Percentiles rank a stretch among this genome's conserved stretches.
phyloP scores from a whole-genome alignment of 2,113 vertebrate genomes.

The Bubo bubo region DNA sequence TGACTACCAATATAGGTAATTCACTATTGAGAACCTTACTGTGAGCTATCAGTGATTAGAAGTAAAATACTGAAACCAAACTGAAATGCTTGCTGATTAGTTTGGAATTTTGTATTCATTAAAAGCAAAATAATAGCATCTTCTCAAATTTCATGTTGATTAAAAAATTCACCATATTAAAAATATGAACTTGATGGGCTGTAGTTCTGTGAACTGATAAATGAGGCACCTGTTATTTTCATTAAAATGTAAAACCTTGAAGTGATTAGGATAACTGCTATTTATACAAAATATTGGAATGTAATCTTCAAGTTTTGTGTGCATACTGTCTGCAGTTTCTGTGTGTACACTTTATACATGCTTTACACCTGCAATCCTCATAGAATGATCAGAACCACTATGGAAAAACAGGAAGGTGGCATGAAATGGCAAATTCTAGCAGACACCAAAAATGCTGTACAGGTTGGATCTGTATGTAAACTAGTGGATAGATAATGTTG shows the following conservation, averaged over 20 bases:
- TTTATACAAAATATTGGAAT: neutral
- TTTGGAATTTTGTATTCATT: neutral
- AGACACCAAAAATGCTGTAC: neutral
- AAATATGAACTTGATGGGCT: neutral
- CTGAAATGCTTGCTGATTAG: neutral
- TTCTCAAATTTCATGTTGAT: neutral
- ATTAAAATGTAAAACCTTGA: neutral
- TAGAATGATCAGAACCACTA: neutral
- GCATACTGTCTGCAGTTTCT: neutral
- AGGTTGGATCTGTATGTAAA: neutral
- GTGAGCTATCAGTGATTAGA: neutral
- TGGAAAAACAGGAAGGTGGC: neutral
- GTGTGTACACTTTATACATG: neutral
- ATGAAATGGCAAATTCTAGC: neutral
- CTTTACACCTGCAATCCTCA: neutral
- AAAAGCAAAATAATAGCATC: neutral
- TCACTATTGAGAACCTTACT: neutral
- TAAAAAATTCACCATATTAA: neutral
- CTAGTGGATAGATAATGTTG: neutral
- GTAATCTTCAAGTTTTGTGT: neutral
- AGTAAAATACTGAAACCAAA: neutral
- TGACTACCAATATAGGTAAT: neutral
- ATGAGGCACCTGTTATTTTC: neutral
- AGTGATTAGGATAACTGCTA: neutral
- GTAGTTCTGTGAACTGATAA: neutral